Conservation (phyloP, 2,797 vertebrate species). For the Enteromius treurensis region DNA sequence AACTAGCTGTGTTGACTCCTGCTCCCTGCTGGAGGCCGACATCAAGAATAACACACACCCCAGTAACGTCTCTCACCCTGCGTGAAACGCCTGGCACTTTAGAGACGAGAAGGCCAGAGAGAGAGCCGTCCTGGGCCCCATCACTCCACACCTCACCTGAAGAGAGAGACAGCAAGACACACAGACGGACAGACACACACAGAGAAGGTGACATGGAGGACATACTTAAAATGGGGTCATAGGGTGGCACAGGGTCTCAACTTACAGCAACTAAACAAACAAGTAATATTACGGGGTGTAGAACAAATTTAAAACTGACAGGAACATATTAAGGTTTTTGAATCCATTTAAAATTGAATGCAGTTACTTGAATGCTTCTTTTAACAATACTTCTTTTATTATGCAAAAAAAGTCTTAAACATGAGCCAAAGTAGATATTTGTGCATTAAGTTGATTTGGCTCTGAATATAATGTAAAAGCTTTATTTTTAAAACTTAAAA, state of each 20-base stretch:
- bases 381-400: not conserved
- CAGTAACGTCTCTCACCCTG: slow-evolving; percentile 61
- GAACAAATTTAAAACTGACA: not conserved
- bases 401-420: not conserved
- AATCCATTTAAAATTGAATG: not conserved
- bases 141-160: slow-evolving; percentile 74
- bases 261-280: slow-evolving; percentile 39
- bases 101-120: slow-evolving; percentile 42
- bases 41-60: slow-evolving; percentile 58
- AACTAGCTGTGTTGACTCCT: slow-evolving; percentile 45
- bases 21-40: slow-evolving; percentile 48
- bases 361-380: not conserved
- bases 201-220: slow-evolving; percentile 20
- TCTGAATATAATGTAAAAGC: not conserved
- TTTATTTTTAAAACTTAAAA: not conserved
- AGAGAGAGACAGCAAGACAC: slow-evolving; percentile 42
- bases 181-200: slow-evolving; percentile 18
- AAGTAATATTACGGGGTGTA: not conserved
- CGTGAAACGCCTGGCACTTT: slow-evolving; percentile 46
- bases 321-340: not conserved
- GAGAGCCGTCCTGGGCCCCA: slow-evolving; percentile 70
- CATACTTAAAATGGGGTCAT: slow-evolving; percentile 13
- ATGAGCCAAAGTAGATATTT: not conserved
- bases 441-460: not conserved
- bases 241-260: slow-evolving; percentile 9